Percentiles rank a stretch among this genome's conserved stretches.
These are phyloP conservation scores for Falco berigora DNA, from an alignment of 2,797 vertebrate genomes.

Conservation along the genomic window DNA sequence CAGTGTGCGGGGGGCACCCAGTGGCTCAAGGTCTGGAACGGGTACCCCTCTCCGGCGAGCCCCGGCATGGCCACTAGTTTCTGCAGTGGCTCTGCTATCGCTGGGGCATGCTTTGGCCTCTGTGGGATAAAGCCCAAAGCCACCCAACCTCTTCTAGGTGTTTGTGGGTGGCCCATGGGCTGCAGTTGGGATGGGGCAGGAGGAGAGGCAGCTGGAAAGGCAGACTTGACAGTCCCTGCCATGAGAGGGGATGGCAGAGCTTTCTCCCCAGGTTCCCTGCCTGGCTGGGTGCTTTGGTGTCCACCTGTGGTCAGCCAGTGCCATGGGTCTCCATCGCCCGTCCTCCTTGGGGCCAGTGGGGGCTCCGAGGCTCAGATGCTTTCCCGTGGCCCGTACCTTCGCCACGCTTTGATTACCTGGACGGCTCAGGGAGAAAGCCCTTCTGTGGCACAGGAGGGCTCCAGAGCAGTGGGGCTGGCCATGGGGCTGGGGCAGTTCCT, in stretches of 20 bases:
- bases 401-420: neutral
- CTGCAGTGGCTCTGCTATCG: neutral
- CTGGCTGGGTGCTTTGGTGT: neutral
- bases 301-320: neutral
- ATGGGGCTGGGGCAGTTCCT: neutral
- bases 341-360: neutral
- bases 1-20: accelerated
- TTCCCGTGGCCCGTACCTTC: neutral
- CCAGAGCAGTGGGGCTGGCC: neutral
- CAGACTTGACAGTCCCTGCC: neutral
- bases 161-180: neutral
- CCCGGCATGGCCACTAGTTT: accelerated
- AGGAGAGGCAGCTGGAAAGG: neutral
- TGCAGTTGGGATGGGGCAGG: accelerated
- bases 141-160: neutral
- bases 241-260: neutral
- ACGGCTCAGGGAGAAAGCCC: neutral
- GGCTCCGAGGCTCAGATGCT: neutral
- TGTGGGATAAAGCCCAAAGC: neutral
- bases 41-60: neutral
- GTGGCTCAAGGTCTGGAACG: neutral
- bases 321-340: neutral
- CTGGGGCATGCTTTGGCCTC: neutral
- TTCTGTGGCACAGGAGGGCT: neutral
- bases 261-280: neutral